Evolutionary conservation across 2,113 vertebrate genomes (phyloP).

Genomic region (Tragelaphus scriptus): DNA sequence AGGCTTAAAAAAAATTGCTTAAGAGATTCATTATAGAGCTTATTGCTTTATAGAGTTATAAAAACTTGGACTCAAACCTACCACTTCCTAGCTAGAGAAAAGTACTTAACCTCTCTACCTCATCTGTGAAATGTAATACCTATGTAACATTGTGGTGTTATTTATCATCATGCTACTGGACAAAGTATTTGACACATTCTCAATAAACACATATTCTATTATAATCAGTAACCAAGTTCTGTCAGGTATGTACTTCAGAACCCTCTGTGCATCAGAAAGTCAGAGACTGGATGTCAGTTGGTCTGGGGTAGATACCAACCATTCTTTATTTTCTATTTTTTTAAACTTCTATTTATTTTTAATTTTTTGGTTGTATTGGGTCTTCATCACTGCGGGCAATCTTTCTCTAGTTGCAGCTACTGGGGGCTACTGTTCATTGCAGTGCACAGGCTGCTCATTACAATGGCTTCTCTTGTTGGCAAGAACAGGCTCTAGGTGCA

Average conservation of each 20-base stretch:
- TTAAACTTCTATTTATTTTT: not conserved
- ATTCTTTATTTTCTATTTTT: not conserved
- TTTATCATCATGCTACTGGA: not conserved
- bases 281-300: not conserved
- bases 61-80: conserved; percentile 1
- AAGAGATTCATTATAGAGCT: not conserved
- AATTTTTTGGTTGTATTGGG: not conserved
- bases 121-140: not conserved
- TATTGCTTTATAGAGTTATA: not conserved
- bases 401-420: not conserved
- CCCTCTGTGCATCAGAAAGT: not conserved
- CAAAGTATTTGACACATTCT: not conserved
- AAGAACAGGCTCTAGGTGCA: not conserved
- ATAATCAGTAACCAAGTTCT: not conserved
- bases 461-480: not conserved
- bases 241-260: not conserved
- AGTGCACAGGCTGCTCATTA: not conserved
- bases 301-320: not conserved
- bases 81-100: not conserved
- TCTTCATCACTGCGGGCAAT: not conserved
- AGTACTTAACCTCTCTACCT: not conserved
- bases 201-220: not conserved
- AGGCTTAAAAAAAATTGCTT: not conserved
- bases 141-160: not conserved
- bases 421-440: not conserved